Base-by-base conservation (phyloP, 2,888 invertebrate species). In the Nymphalis c-album region DNA sequence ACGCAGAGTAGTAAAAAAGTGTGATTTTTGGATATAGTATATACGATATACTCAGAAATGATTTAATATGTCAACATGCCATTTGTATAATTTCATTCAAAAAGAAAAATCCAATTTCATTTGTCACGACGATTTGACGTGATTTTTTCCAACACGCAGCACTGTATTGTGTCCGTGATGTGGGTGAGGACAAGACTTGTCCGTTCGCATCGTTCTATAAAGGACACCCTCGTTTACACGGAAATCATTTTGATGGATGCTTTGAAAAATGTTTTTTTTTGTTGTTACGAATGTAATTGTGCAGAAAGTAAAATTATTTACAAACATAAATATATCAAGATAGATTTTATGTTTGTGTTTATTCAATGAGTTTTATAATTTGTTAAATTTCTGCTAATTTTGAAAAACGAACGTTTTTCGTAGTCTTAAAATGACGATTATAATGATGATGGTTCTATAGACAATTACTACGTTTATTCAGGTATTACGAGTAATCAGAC, bases 181-280 rank as follows among this genome's bases (percentile, higher is more conserved):
- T 87, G 91, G 91, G 91, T 90, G 72, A 76, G 78, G 81, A 81
- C 80, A 79, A 82, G 77, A 66, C 66, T 86, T 84, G 85, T 85
- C 80, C 81, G 76, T 86, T 18, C 35, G 35, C 26, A n/a, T 35
- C 57, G 18, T 35, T 57, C 35, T 86, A 86, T 82, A 87, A 88
- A 82, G 84, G 85, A 80, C 79, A 75, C 79, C 80, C 83, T 84
- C 84, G 82, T 81, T 82, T 84, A 84, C 81, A 83, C 60, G 68
- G 80, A 86, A 87, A 85, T 86, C 83, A 80, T 84, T 87, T 85
- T 88, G 90, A 90, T 83, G 85, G 87, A 85, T 83, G 87, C 83
- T 85, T 85, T 84, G 77, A 79, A 84, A 86, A 86, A 78, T 75
- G 76, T 67, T 76, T 80, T 81, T 83, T 85, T 84, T 82, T 81